A percentile compares a stretch with the other conserved stretches of the same genome.
These are phyloP conservation scores for Phorcus lineatus DNA, from an alignment of 2,888 invertebrate genomes.

Conservation along the genomic window DNA sequence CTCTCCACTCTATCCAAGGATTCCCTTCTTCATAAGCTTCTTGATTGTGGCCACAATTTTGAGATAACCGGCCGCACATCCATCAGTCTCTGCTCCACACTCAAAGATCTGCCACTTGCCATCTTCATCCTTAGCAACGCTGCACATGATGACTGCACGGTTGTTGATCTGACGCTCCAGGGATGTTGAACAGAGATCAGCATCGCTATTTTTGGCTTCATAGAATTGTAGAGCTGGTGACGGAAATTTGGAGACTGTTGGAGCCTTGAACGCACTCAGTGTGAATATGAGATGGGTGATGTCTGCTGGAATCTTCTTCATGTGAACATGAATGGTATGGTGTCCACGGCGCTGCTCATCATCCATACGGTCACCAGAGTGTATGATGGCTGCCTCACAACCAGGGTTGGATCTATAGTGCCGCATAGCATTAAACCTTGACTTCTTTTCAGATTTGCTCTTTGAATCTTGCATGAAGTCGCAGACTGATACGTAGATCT, in stretches of 20 bases:
- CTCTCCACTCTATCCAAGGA: background rate
- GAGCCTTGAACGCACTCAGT: background rate
- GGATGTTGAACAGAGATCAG: background rate
- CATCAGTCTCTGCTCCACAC: background rate
- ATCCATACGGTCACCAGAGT: background rate
- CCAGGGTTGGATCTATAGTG: background rate
- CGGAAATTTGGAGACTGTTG: background rate
- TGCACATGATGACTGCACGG: background rate
- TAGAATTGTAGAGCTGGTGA: background rate
- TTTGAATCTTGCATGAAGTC: background rate
- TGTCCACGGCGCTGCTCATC: background rate
- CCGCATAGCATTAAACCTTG: background rate
- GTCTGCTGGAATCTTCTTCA: background rate
- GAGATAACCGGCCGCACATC: background rate
- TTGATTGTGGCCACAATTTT: background rate
- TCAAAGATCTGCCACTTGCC: background rate
- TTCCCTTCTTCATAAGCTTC: background rate
- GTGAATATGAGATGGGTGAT: background rate
- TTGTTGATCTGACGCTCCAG: background rate
- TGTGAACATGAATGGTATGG: background rate
- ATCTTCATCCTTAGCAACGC: background rate
- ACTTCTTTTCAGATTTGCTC: background rate
- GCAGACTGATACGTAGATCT: background rate
- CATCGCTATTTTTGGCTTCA: background rate
- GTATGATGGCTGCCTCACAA: background rate